Evolutionary conservation across 2,888 invertebrate genomes (phyloP).

Genomic region (Chloroclysta siterata): DNA sequence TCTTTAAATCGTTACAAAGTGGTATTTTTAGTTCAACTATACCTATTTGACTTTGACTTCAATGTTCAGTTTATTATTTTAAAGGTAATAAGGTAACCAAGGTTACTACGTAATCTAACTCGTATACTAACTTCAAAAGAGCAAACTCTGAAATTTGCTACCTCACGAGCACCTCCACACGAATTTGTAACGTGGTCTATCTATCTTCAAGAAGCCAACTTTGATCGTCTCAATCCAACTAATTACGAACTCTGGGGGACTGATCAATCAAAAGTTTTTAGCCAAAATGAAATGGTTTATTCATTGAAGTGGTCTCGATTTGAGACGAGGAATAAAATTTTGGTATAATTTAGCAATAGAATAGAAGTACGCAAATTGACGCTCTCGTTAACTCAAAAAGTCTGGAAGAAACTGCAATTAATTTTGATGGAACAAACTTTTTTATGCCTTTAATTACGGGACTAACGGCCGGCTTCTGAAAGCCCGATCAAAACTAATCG

Average conservation of each 20-base stretch:
- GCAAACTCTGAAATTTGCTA: constrained; percentile 9
- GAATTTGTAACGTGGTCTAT: constrained; percentile 29
- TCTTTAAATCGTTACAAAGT: too few relatives aligned
- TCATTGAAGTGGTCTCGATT: constrained; percentile 37
- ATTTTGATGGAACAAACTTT: too few relatives aligned
- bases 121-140: constrained; percentile 5
- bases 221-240: constrained; percentile 54
- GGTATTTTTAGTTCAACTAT: too few relatives aligned
- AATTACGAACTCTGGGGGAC: constrained; percentile 53
- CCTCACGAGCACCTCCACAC: constrained; percentile 13
- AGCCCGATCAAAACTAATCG: too few relatives aligned
- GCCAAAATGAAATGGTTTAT: constrained; percentile 56
- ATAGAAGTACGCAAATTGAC: not conserved
- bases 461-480: too few relatives aligned
- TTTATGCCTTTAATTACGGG: too few relatives aligned
- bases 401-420: not conserved
- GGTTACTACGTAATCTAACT: not conserved
- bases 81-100: not conserved
- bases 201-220: constrained; percentile 41
- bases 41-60: too few relatives aligned
- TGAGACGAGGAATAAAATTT: constrained; percentile 17
- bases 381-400: not conserved
- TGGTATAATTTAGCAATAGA: not conserved
- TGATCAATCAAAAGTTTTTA: constrained; percentile 57
- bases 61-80: too few relatives aligned